Evolutionary conservation across 2,888 invertebrate species (phyloP), one percentile per base, ranked within the genome.

Genomic region (Archips xylosteana): DNA sequence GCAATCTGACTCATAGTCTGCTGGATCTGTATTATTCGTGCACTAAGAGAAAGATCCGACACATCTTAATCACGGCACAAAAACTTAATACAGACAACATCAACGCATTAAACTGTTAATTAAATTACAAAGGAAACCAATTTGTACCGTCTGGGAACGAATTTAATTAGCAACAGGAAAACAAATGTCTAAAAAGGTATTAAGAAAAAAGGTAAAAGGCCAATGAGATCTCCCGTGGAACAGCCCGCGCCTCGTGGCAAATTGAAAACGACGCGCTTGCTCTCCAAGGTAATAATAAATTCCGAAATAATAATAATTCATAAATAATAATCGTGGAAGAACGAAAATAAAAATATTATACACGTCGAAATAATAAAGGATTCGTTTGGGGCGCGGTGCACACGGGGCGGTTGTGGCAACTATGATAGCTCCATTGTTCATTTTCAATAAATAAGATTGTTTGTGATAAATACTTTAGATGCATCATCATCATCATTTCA

Each of bases 281-380:
- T 89, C 90, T 85, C 85, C 82, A 78, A 89, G 87, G 87, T 92
- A 92, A 94, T 94, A 94, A 94, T 94, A 94, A 91, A 92, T 90
- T 89, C 89, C 87, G 92, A 92, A 94, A 94, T 93, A 94, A 94
- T 94, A 94, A 94, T 94, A 94, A 94, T 94, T 92, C 92, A 94
- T 94, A 94, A 92, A 94, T 94, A 94, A 94, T 94, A 94, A 94
- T 92, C 93, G 90, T 90, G 90, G 84, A 84, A 83, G 89, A 89
- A 88, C 89, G 86, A 91, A 94, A 93, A 94, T 92, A 93, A 94
- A 91, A 93, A 92, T 91, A 87, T 83, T 85, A 91, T 90, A 90
- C 92, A 92, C 90, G 89, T 90, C 91, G 89, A 92, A 92, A 94
- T 94, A 94, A 93, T 93, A 93, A 94, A 94, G 94, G 93, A 93